These are phyloP conservation scores for Halictus rubicundus DNA, from an alignment of 1,140 invertebrate genomes.

Conservation along the genomic window DNA sequence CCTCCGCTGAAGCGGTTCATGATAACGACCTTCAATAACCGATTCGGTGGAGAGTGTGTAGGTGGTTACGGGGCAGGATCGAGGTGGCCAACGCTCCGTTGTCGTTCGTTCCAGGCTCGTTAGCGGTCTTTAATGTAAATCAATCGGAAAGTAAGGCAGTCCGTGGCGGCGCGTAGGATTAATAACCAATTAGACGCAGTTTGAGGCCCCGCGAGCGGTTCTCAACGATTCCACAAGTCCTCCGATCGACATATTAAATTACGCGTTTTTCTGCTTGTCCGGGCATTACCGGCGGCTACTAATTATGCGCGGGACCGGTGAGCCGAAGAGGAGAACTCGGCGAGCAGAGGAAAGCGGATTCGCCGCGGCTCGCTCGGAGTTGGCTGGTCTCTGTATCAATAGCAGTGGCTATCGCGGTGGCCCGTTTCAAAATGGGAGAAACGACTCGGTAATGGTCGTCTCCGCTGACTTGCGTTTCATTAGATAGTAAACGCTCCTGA, in stretches of 20 bases:
- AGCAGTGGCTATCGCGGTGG: conserved; percentile 1
- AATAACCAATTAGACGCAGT: conserved; percentile 44
- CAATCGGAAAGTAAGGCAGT: conserved; percentile 31
- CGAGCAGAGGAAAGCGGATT: neutral
- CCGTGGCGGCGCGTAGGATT: neutral
- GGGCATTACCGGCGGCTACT: conserved; percentile 14
- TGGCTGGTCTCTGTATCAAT: neutral
- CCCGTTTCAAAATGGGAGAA: conserved; percentile 6
- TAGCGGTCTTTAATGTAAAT: conserved; percentile 34
- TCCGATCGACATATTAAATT: conserved; percentile 38
- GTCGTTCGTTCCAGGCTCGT: conserved; percentile 26
- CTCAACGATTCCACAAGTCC: neutral
- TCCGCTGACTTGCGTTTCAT: conserved; percentile 45
- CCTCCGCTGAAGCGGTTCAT: neutral
- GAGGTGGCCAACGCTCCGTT: neutral
- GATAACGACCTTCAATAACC: conserved; percentile 2
- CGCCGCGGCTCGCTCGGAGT: neutral
- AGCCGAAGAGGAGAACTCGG: neutral
- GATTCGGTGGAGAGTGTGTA: neutral
- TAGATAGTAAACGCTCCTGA: conserved; percentile 32
- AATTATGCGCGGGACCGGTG: conserved; percentile 34
- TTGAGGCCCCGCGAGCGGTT: neutral
- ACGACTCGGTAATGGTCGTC: neutral
- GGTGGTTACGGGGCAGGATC: neutral
- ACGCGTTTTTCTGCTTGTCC: conserved; percentile 15